These are phyloP conservation scores for Gyrodactylus bullatarudis DNA, from an alignment of 1,140 invertebrate species.

Conservation along the genomic window DNA sequence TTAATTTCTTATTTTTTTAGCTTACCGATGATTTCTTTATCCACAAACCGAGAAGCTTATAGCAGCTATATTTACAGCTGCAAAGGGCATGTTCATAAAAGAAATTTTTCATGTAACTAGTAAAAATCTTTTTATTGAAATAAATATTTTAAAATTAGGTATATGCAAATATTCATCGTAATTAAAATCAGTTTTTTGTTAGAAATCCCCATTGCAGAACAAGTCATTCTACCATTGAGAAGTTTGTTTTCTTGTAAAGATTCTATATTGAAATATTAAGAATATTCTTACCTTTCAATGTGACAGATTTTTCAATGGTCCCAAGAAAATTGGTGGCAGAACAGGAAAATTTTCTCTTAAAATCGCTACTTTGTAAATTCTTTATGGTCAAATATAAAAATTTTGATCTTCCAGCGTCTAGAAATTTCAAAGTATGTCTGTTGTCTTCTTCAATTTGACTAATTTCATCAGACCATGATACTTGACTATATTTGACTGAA, in stretches of 20 bases:
- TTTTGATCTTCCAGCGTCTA: neutral
- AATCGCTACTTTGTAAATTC: neutral
- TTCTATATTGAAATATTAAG: no score
- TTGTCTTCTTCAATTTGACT: neutral
- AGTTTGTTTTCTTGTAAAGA: neutral
- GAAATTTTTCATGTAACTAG: neutral
- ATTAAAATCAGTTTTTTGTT: neutral
- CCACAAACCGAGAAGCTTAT: neutral
- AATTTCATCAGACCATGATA: neutral
- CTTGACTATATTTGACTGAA: neutral
- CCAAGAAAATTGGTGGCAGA: neutral
- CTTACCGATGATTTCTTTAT: neutral
- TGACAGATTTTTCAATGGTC: neutral
- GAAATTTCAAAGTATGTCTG: neutral
- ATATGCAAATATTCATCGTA: neutral
- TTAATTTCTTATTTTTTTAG: neutral
- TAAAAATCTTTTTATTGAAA: neutral
- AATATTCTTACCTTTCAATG: no score
- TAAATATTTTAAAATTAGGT: no score
- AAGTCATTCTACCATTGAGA: neutral
- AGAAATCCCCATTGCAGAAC: neutral
- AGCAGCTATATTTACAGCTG: neutral
- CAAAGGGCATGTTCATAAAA: no score
- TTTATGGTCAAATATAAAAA: neutral
- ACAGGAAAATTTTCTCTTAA: neutral